These are phyloP conservation scores for Tringa solitaria DNA, from an alignment of 2,113 vertebrate species.

Conservation along the genomic window DNA sequence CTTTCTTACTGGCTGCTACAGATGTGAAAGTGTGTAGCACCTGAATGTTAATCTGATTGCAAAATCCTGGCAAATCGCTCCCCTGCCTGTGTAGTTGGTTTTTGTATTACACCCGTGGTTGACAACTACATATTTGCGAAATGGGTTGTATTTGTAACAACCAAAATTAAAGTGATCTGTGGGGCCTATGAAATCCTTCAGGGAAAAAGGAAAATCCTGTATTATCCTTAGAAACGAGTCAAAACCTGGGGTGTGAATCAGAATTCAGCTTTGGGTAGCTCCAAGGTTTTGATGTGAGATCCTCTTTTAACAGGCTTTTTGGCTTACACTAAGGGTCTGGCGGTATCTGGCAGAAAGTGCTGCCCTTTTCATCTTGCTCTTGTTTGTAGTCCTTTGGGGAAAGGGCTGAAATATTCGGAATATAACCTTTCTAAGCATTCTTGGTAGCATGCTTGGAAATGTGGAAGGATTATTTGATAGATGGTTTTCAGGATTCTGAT, in stretches of 20 bases:
- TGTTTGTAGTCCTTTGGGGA: constrained; percentile 40
- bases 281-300: background rate
- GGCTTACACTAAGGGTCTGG: background rate
- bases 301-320: constrained; percentile 36
- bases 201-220: background rate
- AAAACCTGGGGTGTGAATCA: background rate
- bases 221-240: background rate
- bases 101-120: background rate
- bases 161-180: background rate
- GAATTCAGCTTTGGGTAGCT: constrained; percentile 21
- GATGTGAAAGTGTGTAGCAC: background rate
- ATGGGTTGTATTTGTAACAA: background rate
- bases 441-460: constrained; percentile 17
- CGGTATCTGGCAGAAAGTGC: background rate
- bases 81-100: background rate
- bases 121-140: background rate
- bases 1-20: background rate
- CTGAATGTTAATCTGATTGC: background rate
- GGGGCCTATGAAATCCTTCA: background rate
- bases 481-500: constrained; percentile 15
- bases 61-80: background rate
- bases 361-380: constrained; percentile 54
- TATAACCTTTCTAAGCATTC: constrained; percentile 42
- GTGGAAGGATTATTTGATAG: constrained; percentile 36
- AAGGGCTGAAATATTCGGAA: constrained; percentile 24